A percentile compares a stretch with the other conserved stretches of the same genome.
Conservation (phyloP, 2,888 invertebrate species). For the Cosmorhoe ocellata region DNA sequence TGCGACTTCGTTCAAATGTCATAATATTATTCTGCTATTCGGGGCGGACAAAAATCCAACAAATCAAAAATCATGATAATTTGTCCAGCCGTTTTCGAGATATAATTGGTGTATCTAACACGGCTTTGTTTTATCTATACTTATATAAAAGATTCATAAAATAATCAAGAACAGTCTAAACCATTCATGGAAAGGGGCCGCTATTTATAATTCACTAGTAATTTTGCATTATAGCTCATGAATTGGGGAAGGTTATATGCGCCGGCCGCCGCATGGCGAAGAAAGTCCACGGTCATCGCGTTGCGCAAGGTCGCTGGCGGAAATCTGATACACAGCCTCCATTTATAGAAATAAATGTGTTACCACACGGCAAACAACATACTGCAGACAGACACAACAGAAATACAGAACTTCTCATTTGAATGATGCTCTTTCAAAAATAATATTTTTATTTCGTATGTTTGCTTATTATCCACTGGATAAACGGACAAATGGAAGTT, state of each 20-base stretch:
- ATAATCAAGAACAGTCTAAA: neutral
- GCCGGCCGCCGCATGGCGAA: slow-evolving; percentile 28
- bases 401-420: slow-evolving; percentile 2
- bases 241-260: slow-evolving; percentile 46
- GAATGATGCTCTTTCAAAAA: neutral
- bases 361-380: slow-evolving; percentile 25
- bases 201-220: slow-evolving; percentile 11
- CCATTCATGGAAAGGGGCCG: neutral
- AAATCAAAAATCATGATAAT: too few species aligned
- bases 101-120: too few species aligned
- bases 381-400: slow-evolving; percentile 26
- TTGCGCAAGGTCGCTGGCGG: slow-evolving; percentile 33
- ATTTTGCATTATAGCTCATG: slow-evolving; percentile 41
- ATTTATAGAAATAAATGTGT: slow-evolving; percentile 38
- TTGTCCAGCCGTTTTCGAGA: too few species aligned
- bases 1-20: too few species aligned
- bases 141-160: too few species aligned
- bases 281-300: slow-evolving; percentile 50
- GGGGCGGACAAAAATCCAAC: too few species aligned
- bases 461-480: too few species aligned
- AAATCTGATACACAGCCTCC: slow-evolving; percentile 35
- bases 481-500: too few species aligned
- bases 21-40: too few species aligned
- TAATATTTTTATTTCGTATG: too few species aligned
- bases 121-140: too few species aligned